A percentile compares a stretch with the other conserved stretches of the same genome.
Evolutionary conservation across 2,113 vertebrate species (phyloP).

Genomic region (Otocyon megalotis): DNA sequence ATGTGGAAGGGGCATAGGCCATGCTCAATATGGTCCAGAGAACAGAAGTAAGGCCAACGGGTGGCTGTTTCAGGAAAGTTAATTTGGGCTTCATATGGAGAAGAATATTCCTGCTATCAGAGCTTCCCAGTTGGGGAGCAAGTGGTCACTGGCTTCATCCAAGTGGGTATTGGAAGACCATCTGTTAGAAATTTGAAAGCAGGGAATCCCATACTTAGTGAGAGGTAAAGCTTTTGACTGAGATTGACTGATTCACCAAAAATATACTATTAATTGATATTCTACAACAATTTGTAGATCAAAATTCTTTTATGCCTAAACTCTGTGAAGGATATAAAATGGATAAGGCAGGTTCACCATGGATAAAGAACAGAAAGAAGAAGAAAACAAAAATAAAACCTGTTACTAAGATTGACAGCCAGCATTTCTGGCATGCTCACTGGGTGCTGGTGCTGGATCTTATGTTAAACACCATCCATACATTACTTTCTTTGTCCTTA

Average conservation of each 20-base stretch:
- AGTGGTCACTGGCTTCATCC: neutral
- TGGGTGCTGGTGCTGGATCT: neutral
- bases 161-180: neutral
- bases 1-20: neutral
- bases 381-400: neutral
- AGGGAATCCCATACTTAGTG: neutral
- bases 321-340: neutral
- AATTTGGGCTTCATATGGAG: neutral
- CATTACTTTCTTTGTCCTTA: neutral
- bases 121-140: neutral
- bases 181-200: neutral
- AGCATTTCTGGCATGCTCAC: neutral
- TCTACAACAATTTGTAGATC: neutral
- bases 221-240: neutral
- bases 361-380: neutral
- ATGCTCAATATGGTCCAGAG: neutral
- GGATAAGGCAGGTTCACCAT: neutral
- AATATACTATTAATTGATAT: neutral
- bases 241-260: neutral
- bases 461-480: neutral
- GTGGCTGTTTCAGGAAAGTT: neutral
- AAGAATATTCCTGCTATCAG: neutral
- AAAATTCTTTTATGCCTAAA: neutral
- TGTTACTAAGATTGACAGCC: neutral
- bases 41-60: neutral